phyloP scores from a whole-genome alignment of 2,113 vertebrate genomes.

The Coregonus clupeaformis region DNA sequence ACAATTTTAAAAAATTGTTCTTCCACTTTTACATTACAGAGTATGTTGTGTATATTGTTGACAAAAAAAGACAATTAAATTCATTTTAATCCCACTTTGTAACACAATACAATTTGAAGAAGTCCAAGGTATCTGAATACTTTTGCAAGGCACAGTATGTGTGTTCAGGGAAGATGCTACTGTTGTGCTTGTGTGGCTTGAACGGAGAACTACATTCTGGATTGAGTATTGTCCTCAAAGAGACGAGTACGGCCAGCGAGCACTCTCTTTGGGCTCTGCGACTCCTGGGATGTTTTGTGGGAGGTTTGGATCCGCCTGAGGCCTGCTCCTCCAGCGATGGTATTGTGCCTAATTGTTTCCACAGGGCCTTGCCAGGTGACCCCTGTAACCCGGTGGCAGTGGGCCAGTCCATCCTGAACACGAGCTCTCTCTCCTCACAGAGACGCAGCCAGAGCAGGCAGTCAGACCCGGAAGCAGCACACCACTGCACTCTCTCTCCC shows the following conservation, averaged over 20 bases:
- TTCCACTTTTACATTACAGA: too few species aligned
- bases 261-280: conserved; percentile 21
- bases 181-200: too few species aligned
- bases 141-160: not conserved
- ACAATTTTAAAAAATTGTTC: too few species aligned
- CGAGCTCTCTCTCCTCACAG: conserved; percentile 49
- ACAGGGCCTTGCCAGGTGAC: conserved; percentile 63
- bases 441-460: conserved; percentile 21
- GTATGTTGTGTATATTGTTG: too few species aligned
- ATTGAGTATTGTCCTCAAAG: not conserved
- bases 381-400: conserved; percentile 48
- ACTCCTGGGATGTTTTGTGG: conserved; percentile 9
- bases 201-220: not conserved
- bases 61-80: too few species aligned
- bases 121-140: too few species aligned
- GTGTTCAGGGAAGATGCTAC: not conserved
- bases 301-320: not conserved
- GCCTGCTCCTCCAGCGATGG: conserved; percentile 50
- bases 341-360: conserved; percentile 62
- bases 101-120: too few species aligned
- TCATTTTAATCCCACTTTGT: too few species aligned
- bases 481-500: not conserved
- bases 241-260: too few species aligned
- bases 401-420: conserved; percentile 45
- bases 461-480: conserved; percentile 36